phyloP scores from a whole-genome alignment of 2,888 invertebrate species.

The Heterodera filipjevi region DNA sequence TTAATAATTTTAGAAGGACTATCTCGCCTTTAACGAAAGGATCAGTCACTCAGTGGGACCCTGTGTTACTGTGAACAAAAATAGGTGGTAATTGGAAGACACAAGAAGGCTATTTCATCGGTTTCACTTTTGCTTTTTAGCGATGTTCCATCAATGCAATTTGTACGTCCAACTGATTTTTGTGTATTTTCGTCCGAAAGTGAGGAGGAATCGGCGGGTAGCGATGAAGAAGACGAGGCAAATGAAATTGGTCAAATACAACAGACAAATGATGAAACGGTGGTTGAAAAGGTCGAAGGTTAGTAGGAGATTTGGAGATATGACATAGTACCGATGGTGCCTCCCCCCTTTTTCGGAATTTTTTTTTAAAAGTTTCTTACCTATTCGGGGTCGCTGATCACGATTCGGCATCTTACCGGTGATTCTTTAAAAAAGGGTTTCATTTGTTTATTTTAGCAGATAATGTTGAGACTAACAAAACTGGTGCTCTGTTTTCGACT shows the following conservation, averaged over 20 bases:
- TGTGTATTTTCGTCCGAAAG: slow-evolving; percentile 4
- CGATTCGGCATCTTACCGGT: no score
- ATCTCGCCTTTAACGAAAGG: background rate
- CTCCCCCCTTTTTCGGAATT: no score
- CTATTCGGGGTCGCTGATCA: no score
- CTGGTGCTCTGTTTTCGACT: background rate
- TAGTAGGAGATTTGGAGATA: no score
- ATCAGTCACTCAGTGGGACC: background rate
- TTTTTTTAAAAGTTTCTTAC: no score
- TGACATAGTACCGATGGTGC: no score
- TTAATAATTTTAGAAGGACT: background rate
- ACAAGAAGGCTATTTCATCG: background rate
- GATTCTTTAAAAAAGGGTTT: background rate
- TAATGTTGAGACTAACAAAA: background rate
- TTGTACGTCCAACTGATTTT: background rate
- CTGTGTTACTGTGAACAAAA: background rate
- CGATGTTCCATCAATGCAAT: background rate
- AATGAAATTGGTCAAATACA: background rate
- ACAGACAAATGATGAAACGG: background rate
- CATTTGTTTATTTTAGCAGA: background rate
- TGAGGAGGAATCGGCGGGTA: background rate
- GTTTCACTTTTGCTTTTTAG: background rate
- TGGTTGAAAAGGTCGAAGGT: background rate
- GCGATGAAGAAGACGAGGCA: background rate
- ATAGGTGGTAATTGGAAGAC: background rate